These are phyloP conservation scores for Sebastes wilsoni DNA, from an alignment of 2,797 vertebrate species.

Conservation along the genomic window DNA sequence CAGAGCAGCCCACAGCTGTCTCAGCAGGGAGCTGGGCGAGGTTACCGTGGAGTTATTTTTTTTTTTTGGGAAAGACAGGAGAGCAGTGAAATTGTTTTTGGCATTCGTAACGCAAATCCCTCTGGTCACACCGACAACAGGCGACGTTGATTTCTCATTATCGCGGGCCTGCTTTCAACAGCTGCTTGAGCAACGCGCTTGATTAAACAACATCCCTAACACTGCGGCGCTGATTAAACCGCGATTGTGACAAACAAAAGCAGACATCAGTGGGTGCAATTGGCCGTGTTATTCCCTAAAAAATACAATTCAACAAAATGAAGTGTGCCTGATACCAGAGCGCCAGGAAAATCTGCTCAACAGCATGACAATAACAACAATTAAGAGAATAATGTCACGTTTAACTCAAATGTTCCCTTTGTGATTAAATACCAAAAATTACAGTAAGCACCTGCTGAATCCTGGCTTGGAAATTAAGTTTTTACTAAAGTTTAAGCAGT, in stretches of 20 bases:
- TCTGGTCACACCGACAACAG: not conserved
- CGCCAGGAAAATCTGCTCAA: not conserved
- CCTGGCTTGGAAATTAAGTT: not conserved
- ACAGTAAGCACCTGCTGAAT: conserved; percentile 2
- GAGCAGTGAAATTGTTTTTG: not conserved
- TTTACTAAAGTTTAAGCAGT: not conserved
- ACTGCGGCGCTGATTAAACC: conserved; percentile 47
- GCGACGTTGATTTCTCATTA: conserved; percentile 16
- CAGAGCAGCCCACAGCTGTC: conserved; percentile 6
- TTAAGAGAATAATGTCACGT: not conserved
- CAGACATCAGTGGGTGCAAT: conserved; percentile 37
- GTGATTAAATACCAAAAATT: not conserved
- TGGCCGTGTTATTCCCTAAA: conserved; percentile 16
- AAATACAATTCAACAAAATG: not conserved
- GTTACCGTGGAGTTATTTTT: not conserved
- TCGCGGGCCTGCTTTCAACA: not conserved
- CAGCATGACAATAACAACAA: not conserved
- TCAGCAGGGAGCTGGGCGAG: conserved; percentile 5
- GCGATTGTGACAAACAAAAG: conserved; percentile 47
- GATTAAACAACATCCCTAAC: conserved; percentile 33
- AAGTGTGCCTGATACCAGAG: not conserved
- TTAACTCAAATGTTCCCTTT: not conserved
- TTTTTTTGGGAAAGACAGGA: not conserved
- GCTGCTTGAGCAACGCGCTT: conserved; percentile 32
- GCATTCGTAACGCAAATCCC: not conserved